These are phyloP conservation scores for Tetramorium bicarinatum DNA, from an alignment of 2,888 invertebrate species.

Conservation along the genomic window DNA sequence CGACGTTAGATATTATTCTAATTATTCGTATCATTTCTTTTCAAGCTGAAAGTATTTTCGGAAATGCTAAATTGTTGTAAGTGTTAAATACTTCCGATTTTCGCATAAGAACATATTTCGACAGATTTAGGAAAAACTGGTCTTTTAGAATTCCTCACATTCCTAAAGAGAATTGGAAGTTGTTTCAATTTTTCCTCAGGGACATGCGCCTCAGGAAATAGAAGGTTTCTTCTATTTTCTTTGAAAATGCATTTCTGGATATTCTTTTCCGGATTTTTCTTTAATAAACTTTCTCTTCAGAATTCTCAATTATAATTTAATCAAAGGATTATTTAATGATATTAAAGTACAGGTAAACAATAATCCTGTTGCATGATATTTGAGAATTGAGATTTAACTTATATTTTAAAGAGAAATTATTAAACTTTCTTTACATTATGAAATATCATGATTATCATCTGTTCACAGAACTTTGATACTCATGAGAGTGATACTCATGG, in stretches of 20 bases:
- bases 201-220: not conserved
- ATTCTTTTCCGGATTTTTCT: not conserved
- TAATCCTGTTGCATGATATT: not conserved
- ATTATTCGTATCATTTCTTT: not conserved
- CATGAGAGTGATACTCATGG: not conserved
- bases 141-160: not conserved
- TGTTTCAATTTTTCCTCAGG: not conserved
- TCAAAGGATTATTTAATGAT: not conserved
- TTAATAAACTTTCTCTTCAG: not conserved
- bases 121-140: not conserved
- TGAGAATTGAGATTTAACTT: not conserved
- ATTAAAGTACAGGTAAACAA: not conserved
- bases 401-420: not conserved
- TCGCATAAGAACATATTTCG: not conserved
- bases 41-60: not conserved
- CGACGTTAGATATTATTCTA: not conserved
- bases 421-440: not conserved
- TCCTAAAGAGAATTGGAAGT: not conserved
- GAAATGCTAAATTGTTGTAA: not conserved
- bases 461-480: not conserved
- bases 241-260: constrained; percentile 5
- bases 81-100: not conserved
- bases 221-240: not conserved
- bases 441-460: not conserved
- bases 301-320: not conserved